Conservation (phyloP, 2,797 vertebrate species). For the Silurus aristotelis region DNA sequence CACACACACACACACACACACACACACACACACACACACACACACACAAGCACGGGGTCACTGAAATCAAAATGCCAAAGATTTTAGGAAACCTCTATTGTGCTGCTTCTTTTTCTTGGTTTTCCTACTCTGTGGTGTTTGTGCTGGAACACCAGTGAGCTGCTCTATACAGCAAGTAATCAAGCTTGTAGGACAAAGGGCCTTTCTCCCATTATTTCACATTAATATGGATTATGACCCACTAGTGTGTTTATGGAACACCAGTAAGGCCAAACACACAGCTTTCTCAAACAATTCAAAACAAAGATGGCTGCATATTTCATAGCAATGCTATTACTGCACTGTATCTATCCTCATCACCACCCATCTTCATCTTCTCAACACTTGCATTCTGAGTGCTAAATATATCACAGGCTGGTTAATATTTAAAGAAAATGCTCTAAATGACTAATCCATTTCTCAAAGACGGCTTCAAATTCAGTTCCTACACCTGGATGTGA, state of each 20-base stretch:
- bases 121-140: not conserved
- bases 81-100: too few species aligned
- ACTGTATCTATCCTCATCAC: not conserved
- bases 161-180: constrained; percentile 60
- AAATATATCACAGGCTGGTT: not conserved
- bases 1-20: too few species aligned
- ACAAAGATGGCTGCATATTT: not conserved
- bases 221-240: constrained; percentile 57
- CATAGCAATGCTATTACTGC: not conserved
- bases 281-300: not conserved
- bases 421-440: not conserved
- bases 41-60: not conserved
- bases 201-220: constrained; percentile 54
- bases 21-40: too few species aligned
- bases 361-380: not conserved
- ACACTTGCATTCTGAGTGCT: not conserved
- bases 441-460: not conserved
- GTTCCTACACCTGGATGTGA: not conserved
- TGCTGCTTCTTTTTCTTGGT: too few species aligned
- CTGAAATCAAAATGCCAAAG: not conserved
- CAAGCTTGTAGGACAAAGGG: constrained; percentile 62
- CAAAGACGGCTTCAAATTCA: not conserved
- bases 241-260: constrained; percentile 1
- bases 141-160: not conserved
- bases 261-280: not conserved